Evolutionary conservation across 2,113 vertebrate species (phyloP).

Genomic region (Cichladusa arquata): DNA sequence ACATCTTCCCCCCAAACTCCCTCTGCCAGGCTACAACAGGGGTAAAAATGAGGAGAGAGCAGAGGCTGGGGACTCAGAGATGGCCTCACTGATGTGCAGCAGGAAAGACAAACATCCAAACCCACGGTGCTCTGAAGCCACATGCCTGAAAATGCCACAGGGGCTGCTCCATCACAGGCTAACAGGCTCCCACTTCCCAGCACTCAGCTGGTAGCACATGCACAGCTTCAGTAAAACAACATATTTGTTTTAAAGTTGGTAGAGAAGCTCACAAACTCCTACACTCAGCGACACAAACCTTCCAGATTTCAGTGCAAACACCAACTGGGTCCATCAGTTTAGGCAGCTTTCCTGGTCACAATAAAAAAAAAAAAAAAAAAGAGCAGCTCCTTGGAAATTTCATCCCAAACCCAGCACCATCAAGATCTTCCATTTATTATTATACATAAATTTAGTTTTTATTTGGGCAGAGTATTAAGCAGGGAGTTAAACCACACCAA

Average conservation of each 20-base stretch:
- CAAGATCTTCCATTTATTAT: accelerated
- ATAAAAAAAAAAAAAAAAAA: background rate
- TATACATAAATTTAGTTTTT: background rate
- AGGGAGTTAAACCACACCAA: background rate
- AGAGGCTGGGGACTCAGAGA: background rate
- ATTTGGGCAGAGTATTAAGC: background rate
- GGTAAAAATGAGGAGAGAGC: background rate
- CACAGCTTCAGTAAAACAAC: background rate
- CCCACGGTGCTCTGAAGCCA: accelerated
- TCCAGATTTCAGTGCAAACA: background rate
- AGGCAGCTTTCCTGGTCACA: background rate
- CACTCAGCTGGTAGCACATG: background rate
- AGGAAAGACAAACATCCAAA: background rate
- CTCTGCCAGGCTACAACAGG: background rate
- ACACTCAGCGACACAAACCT: background rate
- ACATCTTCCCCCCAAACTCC: background rate
- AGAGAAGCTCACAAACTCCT: background rate
- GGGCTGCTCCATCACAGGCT: background rate
- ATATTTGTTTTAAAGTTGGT: background rate
- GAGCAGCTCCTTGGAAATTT: background rate
- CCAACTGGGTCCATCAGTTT: background rate
- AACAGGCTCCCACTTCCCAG: background rate
- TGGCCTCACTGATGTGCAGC: background rate
- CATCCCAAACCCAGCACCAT: background rate
- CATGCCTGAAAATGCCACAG: background rate